phyloP scores from a whole-genome alignment of 2,888 invertebrate genomes.

The Micropterix aruncella region DNA sequence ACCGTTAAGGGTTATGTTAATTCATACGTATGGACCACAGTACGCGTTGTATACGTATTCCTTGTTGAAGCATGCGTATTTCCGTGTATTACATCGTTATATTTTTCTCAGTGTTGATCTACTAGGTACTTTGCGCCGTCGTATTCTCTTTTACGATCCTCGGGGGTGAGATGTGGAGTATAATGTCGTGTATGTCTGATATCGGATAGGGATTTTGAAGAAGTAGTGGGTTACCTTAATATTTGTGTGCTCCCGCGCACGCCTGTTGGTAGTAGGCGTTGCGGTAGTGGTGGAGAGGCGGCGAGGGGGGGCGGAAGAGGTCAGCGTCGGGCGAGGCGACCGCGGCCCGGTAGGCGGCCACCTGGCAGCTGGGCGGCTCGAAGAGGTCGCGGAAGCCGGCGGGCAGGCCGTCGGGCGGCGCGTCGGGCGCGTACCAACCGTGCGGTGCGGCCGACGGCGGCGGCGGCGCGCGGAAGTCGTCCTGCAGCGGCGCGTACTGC shows the following conservation, averaged over 20 bases:
- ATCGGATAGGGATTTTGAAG: too few species aligned
- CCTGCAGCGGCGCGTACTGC: constrained; percentile 33
- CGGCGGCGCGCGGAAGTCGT: constrained; percentile 39
- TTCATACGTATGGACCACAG: too few species aligned
- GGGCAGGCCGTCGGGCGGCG: constrained; percentile 27
- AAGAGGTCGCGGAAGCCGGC: constrained; percentile 34
- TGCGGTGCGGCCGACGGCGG: constrained; percentile 20
- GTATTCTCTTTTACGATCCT: too few species aligned
- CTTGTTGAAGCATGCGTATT: too few species aligned
- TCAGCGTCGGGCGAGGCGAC: constrained; percentile 25
- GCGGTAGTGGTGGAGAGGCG: constrained; percentile 27
- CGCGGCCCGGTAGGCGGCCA: constrained; percentile 34
- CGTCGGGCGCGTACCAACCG: constrained; percentile 43
- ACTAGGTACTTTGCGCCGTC: too few species aligned
- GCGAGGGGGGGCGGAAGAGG: constrained; percentile 29
- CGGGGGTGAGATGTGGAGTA: too few species aligned
- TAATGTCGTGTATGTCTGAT: too few species aligned
- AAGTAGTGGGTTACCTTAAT: background rate
- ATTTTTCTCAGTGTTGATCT: too few species aligned
- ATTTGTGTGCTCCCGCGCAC: constrained; percentile 31
- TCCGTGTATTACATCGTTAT: too few species aligned
- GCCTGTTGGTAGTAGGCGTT: constrained; percentile 44
- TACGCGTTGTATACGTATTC: too few species aligned
- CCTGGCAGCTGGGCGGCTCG: constrained; percentile 37
- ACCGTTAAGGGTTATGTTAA: too few species aligned